Conservation (phyloP, 1,140 invertebrate species). For the Centruroides sculpturatus region DNA sequence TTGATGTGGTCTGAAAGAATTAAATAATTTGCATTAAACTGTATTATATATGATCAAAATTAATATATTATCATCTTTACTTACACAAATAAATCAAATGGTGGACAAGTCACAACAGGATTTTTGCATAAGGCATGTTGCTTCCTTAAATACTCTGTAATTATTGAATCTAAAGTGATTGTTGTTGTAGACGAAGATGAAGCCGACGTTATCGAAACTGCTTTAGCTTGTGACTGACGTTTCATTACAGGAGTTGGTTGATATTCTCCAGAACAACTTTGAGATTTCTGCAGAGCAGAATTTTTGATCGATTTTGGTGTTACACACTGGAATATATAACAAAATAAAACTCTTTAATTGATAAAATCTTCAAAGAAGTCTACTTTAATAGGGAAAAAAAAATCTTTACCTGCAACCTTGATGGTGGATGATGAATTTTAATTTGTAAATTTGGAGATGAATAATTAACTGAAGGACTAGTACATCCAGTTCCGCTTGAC, state of each 20-base stretch:
- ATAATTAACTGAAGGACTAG: background rate
- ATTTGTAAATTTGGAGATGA: background rate
- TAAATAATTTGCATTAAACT: background rate
- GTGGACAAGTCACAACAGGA: slow-evolving; percentile 40
- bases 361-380: background rate
- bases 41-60: background rate
- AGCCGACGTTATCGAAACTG: too few species aligned
- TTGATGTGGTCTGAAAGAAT: slow-evolving; percentile 58
- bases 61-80: background rate
- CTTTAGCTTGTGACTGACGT: background rate
- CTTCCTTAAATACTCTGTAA: slow-evolving; percentile 88
- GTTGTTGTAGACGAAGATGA: slow-evolving; percentile 8
- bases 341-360: background rate
- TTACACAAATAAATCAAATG: slow-evolving; percentile 35
- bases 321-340: background rate
- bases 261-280: slow-evolving; percentile 14
- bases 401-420: background rate
- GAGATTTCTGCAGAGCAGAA: slow-evolving; percentile 14
- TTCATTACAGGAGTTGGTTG: slow-evolving; percentile 19
- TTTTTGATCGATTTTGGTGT: background rate
- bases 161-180: slow-evolving; percentile 75
- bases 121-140: slow-evolving; percentile 46
- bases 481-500: background rate
- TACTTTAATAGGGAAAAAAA: background rate
- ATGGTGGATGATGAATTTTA: background rate